Evolutionary conservation across 2,797 vertebrate genomes (phyloP), one percentile per base, ranked within the genome.

Genomic region (Enteromius argenteus): DNA sequence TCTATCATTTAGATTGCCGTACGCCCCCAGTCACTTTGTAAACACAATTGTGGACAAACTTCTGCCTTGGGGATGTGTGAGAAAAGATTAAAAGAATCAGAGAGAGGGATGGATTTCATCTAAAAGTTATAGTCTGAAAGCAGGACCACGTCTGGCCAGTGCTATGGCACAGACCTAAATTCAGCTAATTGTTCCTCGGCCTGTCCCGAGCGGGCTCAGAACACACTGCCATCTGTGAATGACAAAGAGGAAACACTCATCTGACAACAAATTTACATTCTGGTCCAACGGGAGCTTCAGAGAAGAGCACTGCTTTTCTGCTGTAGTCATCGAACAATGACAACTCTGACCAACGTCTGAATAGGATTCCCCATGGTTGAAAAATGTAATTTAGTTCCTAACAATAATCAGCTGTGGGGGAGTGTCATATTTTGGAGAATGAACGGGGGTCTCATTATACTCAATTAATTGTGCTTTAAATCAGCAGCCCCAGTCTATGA

Each of bases 31-130:
- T 58, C 68, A 37, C 68, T 74, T 82, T 79, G 23, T 53, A 60
- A 67, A 86, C 68, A 62, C 71, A 86, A 80, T 86, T 85, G 82
- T 86, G 84, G 73, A 87, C 90, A 89, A 85, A 85, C 83, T 83
- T 84, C 79, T 17, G 88, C 90, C 87, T 68, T 35, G 32, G 72
- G 81, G 60, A 30, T 67, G 13, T 67, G 30, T 60, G 32, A 51
- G 7, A 51, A 67, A 51, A 79, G 30, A 79, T 79, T 21, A 46
- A 49, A 46, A 14, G n/a, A 39, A 39, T 35, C 32, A 64, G 58
- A 74, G 44, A 83, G 72, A 83, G 60, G 44, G 60, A 83, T 83
- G 81, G 72, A 67, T 83, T 83, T 83, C 72, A 83, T 83, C 72
- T 67, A 76, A 83, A 75, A 85, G 84, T 79, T 88, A 88, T 66